Base-by-base conservation (phyloP, 2,113 vertebrate species). In the Piaya cayana region DNA sequence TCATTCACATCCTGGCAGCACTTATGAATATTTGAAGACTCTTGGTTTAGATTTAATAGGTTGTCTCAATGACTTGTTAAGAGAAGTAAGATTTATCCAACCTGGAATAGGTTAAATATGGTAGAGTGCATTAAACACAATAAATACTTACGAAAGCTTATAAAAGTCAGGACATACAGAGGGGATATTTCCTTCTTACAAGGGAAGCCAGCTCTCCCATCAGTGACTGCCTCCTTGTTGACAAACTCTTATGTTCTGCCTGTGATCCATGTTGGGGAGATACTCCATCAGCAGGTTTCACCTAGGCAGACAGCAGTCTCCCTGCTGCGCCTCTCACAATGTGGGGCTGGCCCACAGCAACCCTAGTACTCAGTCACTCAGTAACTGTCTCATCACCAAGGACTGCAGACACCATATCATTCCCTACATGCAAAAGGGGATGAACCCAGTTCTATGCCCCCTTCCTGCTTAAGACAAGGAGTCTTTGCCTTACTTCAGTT, bases 401-500 rank as follows among this genome's bases (percentile, higher is more conserved):
- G 50, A 11, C 42, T 68, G 0, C 4, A 59, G 76, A 21, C 16
- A 23, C 9, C 2, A 1, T 16, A 12, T 11, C 27, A 6, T 15
- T 82, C 58, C 53, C 53, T 39, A 5, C 6, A 32, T 1, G 4
- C 27, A 47, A 70, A 89, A 74, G 37, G 9, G 17, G 62, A 91
- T 23, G 0, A 89, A 55, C 15, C 15, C 34, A 30, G 2, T 36
- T 78, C 56, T 16, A 11, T 6, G 30, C 2, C 3, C 0, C 0
- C 37, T 45, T 65, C 50, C 34, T 17, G 20, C 58, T 71, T 11
- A 26, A 29, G 36, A 9, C n/a, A 49, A 71, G 42, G 14, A 27
- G 27, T 5, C 18, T 86, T 82, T 30, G 9, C 21, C 36, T 70
- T 8, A 8, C 34, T 56, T 79, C 25, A 36, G 18, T 36, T 59